Evolutionary conservation across 2,797 vertebrate genomes (phyloP), one percentile per base, ranked within the genome.

Genomic region (Phrynocephalus vlangalii): DNA sequence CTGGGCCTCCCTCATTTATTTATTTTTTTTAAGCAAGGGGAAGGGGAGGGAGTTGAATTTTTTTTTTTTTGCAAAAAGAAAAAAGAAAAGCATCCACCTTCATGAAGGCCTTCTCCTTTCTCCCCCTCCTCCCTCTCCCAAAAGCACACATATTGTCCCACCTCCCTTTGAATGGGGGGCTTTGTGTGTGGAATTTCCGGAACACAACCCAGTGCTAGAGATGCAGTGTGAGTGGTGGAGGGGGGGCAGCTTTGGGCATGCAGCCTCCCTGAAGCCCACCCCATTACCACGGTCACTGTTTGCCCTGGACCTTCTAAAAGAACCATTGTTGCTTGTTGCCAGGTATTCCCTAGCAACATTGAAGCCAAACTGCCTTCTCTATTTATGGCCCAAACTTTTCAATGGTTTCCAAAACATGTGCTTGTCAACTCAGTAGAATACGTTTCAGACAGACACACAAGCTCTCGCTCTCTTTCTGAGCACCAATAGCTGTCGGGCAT

Each of bases 251-350:
- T 94, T 92, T 95, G 86, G 95, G 95, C 95, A 94, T 93, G 95
- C 91, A 97, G 96, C 95, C 95, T 96, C 95, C 96, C 96, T 93
- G 96, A 97, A 97, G 95, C 97, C 96, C 96, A 96, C 96, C 96
- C 97, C 96, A 97, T 97, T 97, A 97, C 96, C 97, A 97, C 96
- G 96, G 96, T 97, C 97, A 96, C 96, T 97, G 96, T 98, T 97
- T 97, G 96, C 97, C 96, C 97, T 96, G 96, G 96, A 95, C 94
- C 96, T 95, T 96, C 95, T 97, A 96, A 97, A 97, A 97, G 96
- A 92, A 89, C 96, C 95, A 96, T 97, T 98, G 96, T 97, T 97
- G 95, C 94, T 75, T 92, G 97, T 97, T 97, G 97, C 97, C 97
- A 97, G 96, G 96, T 97, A 97, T 96, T 97, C 96, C 97, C 94